These are phyloP conservation scores for Drosophila gunungcola DNA, from an alignment of 1,140 invertebrate genomes.

Conservation along the genomic window DNA sequence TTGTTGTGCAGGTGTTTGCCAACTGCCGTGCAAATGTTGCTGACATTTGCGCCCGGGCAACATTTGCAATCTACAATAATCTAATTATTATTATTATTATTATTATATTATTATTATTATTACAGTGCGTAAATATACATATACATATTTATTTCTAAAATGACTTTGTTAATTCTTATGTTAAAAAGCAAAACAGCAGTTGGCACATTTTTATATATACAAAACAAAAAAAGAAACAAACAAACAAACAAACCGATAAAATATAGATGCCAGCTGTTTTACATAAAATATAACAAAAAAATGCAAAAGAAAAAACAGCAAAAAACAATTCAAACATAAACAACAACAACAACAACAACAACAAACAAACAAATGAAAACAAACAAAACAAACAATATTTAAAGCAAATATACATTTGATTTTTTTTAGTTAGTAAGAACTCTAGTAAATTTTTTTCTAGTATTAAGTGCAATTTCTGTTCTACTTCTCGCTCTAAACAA, in stretches of 20 bases:
- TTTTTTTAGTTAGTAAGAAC: constrained; percentile 78
- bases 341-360: constrained; percentile 30
- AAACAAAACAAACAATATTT: constrained; percentile 63
- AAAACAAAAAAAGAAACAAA: constrained; percentile 6
- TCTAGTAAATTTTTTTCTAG: constrained; percentile 84
- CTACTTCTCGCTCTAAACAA: constrained; percentile 77
- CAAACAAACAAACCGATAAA: constrained; percentile 16
- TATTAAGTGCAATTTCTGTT: constrained; percentile 80
- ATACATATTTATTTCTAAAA: constrained; percentile 80
- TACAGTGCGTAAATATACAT: constrained; percentile 57
- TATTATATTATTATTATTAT: constrained; percentile 48
- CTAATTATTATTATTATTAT: constrained; percentile 61
- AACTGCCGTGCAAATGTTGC: constrained; percentile 81
- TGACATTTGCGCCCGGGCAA: constrained; percentile 73
- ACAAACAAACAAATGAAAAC: neutral
- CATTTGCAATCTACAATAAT: constrained; percentile 80
- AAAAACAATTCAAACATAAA: constrained; percentile 40
- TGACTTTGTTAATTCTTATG: constrained; percentile 82
- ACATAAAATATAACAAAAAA: constrained; percentile 53
- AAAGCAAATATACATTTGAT: constrained; percentile 83
- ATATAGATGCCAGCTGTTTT: constrained; percentile 48
- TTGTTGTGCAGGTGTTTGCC: constrained; percentile 79
- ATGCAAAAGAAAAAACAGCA: constrained; percentile 52
- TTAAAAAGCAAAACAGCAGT: constrained; percentile 53
- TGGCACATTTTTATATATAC: constrained; percentile 67